Evolutionary conservation across 2,888 invertebrate species (phyloP), one percentile per base, ranked within the genome.

Genomic region (Acanthopleura granulata): DNA sequence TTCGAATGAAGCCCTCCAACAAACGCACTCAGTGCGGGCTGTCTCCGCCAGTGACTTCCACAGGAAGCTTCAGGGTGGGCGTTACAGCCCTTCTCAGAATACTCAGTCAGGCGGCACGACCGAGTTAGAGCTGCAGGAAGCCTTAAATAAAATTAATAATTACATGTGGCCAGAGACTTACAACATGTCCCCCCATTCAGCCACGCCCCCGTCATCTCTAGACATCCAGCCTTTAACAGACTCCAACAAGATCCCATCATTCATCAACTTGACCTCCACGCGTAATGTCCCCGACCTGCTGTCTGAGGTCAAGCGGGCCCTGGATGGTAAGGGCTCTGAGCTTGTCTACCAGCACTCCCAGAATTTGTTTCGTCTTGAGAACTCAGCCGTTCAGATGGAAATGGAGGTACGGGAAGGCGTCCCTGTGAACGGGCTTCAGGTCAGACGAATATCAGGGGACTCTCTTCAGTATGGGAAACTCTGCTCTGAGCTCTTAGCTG

Each of bases 391-490:
- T 49, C 81, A 85, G 73, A 85, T 87, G 84, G 87, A 87, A 76
- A 79, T 87, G 51, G 86, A 87, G 74, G 85, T 87, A 11, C 84
- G 84, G 70, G 84, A 84, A 49, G 85, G 83, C 15, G 81, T 82
- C 14, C 83, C 83, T 12, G 70, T 69, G 15, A 76, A 76, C 40
- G 84, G 86, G 9, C 75, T 87, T 51, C 87, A 87, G 73, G 86
- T 87, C 18, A 82, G 87, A 49, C 80, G 85, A 74, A 85, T 87
- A 66, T 86, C 87, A 11, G 87, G 87, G n/a, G 86, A 87, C 78
- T 83, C 82, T 62, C 81, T 82, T 29, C 84, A 84, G 49, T 87
- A 87, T 77, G 82, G 83, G 61, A 83, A 84, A 72, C 78, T 87
- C 25, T 87, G 87, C 77, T 83, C 86, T 72, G 86, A 86, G 75